Base-by-base conservation (phyloP, 2,888 invertebrate genomes). In the Pristionchus arcanus region DNA sequence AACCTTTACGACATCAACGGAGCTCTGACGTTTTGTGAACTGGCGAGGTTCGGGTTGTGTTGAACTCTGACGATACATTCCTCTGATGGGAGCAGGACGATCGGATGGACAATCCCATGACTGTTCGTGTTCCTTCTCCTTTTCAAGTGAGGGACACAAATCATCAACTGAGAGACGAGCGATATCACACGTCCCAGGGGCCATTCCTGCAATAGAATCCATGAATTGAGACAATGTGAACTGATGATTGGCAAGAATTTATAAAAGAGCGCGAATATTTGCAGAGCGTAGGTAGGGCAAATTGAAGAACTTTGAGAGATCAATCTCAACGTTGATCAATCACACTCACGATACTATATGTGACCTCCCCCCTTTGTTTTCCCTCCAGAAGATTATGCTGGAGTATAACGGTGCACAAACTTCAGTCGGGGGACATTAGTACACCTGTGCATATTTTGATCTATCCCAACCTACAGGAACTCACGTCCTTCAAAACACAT, bases 61-160 rank as follows among this genome's bases (percentile, higher is more conserved):
- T 9, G 77, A 77, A n/a, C 77, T 77, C 77, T 77, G 77, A 25
- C 77, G 37, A 42, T 77, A 77, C 77, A 77, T 77, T 37, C 77
- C 77, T 42, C 77, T 77, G 42, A 77, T 37, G 21, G 77, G 77
- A 13, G 77, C 77, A 0, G 77, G 77, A 25, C 77, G 77, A 42
- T 77, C 77, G n/a, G 37, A 19, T 2, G 34, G 34, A 19, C 11
- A 34, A 0, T 77, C 49, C 77, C 77, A 77, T 37, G 42, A 25
- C 34, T 31, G 34, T 19, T 71, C 71, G 19, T 34, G 28, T 21
- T 77, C 77, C 21, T 77, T n/a, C 16, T 19, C 16, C 37, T 37
- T 74, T 37, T 74, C 74, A 11, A 74, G 74, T 21, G 77, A 37
- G 5, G 77, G 77, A 42, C n/a, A n/a, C 9, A 77, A 25, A 42